A percentile compares a stretch with the other conserved stretches of the same genome.
These are phyloP conservation scores for Choristoneura rosaceana DNA, from an alignment of 2,888 invertebrate genomes.

Conservation along the genomic window DNA sequence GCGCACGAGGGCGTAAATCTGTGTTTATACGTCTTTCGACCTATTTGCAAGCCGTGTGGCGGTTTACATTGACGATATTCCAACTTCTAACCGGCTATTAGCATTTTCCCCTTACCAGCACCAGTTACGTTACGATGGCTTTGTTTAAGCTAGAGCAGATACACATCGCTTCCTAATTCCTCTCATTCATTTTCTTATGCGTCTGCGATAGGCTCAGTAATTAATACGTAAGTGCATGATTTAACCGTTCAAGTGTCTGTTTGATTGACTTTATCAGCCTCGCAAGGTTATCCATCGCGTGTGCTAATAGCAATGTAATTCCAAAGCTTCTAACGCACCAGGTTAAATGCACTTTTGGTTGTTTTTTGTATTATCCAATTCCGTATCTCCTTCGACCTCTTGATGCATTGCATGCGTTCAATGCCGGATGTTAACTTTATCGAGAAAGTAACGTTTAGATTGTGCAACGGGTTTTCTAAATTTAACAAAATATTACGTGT, in stretches of 20 bases:
- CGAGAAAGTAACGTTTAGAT: conserved; percentile 54
- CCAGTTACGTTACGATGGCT: conserved; percentile 23
- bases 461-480: conserved; percentile 47
- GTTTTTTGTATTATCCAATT: conserved; percentile 23
- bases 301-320: conserved; percentile 33
- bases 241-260: conserved; percentile 33
- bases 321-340: conserved; percentile 16
- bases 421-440: conserved; percentile 42
- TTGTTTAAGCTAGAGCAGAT: conserved; percentile 22
- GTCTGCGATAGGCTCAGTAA: conserved; percentile 21
- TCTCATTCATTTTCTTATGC: conserved; percentile 30
- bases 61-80: conserved; percentile 23
- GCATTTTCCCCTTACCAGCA: conserved; percentile 15
- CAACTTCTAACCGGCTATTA: conserved; percentile 7
- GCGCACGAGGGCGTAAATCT: conserved; percentile 24
- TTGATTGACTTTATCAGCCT: conserved; percentile 40
- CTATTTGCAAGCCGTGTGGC: conserved; percentile 19
- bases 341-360: conserved; percentile 19
- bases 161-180: conserved; percentile 29
- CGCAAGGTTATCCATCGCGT: conserved; percentile 36
- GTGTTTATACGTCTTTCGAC: conserved; percentile 20
- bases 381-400: conserved; percentile 14
- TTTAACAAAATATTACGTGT: conserved; percentile 56
- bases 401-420: conserved; percentile 24
- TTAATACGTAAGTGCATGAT: conserved; percentile 33